Percentiles rank a stretch among this genome's conserved stretches.
Evolutionary conservation across 1,140 invertebrate genomes (phyloP).

Genomic region (Archivesica marissinica): DNA sequence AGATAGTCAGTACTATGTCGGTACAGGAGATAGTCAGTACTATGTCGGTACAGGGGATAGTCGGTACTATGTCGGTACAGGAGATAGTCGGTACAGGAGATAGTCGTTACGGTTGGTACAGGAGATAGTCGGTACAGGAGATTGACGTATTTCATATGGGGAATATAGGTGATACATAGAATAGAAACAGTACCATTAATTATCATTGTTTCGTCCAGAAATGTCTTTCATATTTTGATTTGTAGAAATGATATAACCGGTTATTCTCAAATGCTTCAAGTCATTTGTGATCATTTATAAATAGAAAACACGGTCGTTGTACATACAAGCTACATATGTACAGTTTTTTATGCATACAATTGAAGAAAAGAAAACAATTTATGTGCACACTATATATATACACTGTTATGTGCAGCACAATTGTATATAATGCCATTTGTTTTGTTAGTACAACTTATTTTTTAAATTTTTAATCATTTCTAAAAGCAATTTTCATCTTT

Average conservation of each 20-base stretch:
- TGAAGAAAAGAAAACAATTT: neutral
- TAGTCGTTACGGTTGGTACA: too few relatives aligned
- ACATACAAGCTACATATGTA: neutral
- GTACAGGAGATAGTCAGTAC: too few relatives aligned
- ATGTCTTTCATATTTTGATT: slow-evolving; percentile 10
- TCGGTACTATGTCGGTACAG: too few relatives aligned
- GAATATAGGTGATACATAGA: neutral
- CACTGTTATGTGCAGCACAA: slow-evolving; percentile 4
- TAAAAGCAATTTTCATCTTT: neutral
- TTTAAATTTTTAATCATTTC: neutral
- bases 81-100: too few relatives aligned
- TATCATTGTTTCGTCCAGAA: neutral
- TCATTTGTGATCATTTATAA: neutral
- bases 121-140: too few relatives aligned
- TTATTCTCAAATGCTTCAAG: neutral
- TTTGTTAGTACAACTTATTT: neutral
- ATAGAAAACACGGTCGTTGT: neutral
- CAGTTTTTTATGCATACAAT: neutral
- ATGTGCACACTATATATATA: neutral
- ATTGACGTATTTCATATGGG: too few relatives aligned
- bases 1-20: too few relatives aligned
- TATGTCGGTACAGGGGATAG: too few relatives aligned
- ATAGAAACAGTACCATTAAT: neutral
- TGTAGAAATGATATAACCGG: neutral
- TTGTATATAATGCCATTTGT: neutral